Base-by-base conservation (phyloP, 1,140 invertebrate genomes). In the Spodoptera litura region DNA sequence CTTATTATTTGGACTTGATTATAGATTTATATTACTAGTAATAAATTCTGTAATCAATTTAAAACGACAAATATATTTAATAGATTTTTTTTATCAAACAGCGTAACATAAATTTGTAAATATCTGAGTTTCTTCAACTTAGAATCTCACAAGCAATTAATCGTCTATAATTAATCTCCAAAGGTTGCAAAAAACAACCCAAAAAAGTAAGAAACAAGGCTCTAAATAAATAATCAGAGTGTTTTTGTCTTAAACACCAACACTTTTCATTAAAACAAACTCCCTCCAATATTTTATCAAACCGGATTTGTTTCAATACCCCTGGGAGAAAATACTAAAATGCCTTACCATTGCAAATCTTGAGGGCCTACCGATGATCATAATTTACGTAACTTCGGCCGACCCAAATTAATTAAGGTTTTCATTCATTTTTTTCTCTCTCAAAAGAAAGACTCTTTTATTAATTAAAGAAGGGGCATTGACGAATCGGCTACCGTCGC, bases 401-500 rank as follows among this genome's bases (percentile, higher is more conserved):
- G 79, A 75, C 79, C 84, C 82, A 85, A 91, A 92, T 92, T 93
- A 91, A 93, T 94, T 93, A 91, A 91, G 86, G 84, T 51, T 83
- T 87, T 88, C 89, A 89, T 88, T 88, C 83, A 86, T 87, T 89
- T 91, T 79, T 79, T 74, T 79, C 15, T 53, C 75, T 66, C 62
- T 66, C 53, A 78, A 80, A 77, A 70, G 76, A 77, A 78, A 79
- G 84, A 83, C 84, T 88, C 72, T 93, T 92, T 93, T 92, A 92
- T 93, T 93, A 92, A 94, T 94, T 94, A 94, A 90, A 83, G 85
- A 86, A 80, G 84, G 85, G 85, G 86, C 90, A 94, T 92, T 94
- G 91, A 94, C 91, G 92, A 94, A 94, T 94, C 88, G 88, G 91
- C 90, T 89, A 88, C 89, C 82, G 88, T 83, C 83, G 78, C 78